Conservation (phyloP, 2,888 invertebrate genomes). For the Atethmia centrago region DNA sequence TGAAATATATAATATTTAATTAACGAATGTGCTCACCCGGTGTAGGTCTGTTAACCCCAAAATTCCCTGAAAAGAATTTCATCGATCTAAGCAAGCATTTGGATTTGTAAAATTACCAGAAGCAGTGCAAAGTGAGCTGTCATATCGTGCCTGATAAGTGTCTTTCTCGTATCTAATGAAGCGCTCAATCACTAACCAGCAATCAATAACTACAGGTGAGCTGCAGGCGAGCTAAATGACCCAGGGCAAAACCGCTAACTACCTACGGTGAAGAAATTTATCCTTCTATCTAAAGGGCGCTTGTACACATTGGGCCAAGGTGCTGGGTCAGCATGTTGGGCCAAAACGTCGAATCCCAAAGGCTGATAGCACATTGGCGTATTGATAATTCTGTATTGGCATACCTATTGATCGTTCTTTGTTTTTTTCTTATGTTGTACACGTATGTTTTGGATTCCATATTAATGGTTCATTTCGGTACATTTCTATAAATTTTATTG, state of each 20-base stretch:
- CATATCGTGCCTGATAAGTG: background rate
- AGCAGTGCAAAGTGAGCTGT: background rate
- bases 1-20: background rate
- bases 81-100: background rate
- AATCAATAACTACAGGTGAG: background rate
- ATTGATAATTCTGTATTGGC: background rate
- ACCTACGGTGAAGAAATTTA: constrained; percentile 1
- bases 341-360: background rate
- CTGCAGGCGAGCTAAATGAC: background rate
- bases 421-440: too few species aligned
- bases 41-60: constrained; percentile 27
- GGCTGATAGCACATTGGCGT: background rate
- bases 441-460: too few species aligned
- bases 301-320: background rate
- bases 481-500: too few species aligned
- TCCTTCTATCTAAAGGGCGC: too few species aligned
- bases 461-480: too few species aligned
- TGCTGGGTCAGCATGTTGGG: background rate
- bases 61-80: constrained; percentile 36
- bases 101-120: background rate
- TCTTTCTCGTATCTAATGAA: background rate
- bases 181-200: background rate
- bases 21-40: constrained; percentile 27
- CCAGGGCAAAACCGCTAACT: background rate
- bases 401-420: too few species aligned